phyloP scores from a whole-genome alignment of 2,888 invertebrate genomes.

The Agrotis exclamationis region DNA sequence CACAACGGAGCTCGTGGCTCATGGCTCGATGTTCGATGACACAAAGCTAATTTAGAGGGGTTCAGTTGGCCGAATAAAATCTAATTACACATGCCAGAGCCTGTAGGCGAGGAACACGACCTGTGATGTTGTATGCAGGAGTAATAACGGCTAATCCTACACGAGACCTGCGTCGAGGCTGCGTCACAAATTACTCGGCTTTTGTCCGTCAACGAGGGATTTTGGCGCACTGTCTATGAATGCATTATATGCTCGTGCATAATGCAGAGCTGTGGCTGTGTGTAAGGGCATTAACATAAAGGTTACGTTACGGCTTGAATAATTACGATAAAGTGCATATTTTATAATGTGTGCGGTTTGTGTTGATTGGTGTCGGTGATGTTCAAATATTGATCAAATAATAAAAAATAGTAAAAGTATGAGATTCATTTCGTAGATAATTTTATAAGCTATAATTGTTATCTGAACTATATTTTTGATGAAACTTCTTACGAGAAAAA shows the following conservation, averaged over 20 bases:
- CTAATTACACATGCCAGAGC: conserved; percentile 68
- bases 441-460: too few relatives aligned
- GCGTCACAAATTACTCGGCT: conserved; percentile 76
- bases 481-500: too few relatives aligned
- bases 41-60: conserved; percentile 67
- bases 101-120: conserved; percentile 12
- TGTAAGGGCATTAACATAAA: conserved; percentile 53
- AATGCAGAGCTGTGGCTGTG: conserved; percentile 64
- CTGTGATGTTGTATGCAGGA: conserved; percentile 80
- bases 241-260: conserved; percentile 73
- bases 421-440: too few relatives aligned
- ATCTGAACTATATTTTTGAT: too few relatives aligned
- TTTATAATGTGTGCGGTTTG: conserved; percentile 14
- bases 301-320: conserved; percentile 37
- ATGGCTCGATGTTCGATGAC: conserved; percentile 49
- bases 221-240: conserved; percentile 76
- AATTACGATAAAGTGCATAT: conserved; percentile 33
- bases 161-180: conserved; percentile 52
- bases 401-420: too few relatives aligned
- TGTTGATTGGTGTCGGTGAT: conserved; percentile 1
- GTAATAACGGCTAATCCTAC: conserved; percentile 78
- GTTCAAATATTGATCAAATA: not conserved
- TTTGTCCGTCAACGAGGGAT: conserved; percentile 76
- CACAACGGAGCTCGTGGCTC: conserved; percentile 35
- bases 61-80: conserved; percentile 70